Evolutionary conservation across 2,797 vertebrate genomes (phyloP), one percentile per base, ranked within the genome.

Genomic region (Heteromormyrus szaboi): DNA sequence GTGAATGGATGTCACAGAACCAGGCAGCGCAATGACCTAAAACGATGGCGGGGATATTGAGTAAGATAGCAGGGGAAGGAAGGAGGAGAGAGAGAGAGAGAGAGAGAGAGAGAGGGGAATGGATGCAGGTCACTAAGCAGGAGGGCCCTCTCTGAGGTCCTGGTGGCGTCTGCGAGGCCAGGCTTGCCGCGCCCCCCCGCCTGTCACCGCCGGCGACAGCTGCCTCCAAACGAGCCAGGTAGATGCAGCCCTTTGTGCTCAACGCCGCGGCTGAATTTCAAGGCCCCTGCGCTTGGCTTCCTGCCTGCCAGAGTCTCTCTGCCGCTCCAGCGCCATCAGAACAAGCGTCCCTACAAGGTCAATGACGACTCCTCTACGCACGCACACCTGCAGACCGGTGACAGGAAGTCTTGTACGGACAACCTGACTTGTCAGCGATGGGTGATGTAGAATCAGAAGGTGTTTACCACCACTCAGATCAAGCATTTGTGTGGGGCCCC

Each of bases 41-140:
- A 76, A 65, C 33, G 25, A 79, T 50, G 17, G 22, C 92, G 88
- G 91, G 56, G 89, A 90, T 76, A 91, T 85, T 68, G 83, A 85
- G n/a, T 87, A 53, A 85, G 86, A 88, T 85, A 90, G 86, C 87
- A 85, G 62, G 89, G 87, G 0, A 87, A 68, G 12, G 83, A 84
- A 86, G 53, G 89, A n/a, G 87, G 90, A 56, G 87, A 81, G 29
- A 87, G 89, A 86, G 59, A 9, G 83, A 83, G 86, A 50, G 89
- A 14, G 76, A 90, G 84, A 87, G 68, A n/a, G 86, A 88, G 88
- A 88, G 86, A 88, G 88, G 88, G 56, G 88, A 46, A n/a, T 51
- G 46, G 54, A 88, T 90, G 22, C 79, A 86, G 68, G 50, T 25
- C 44, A 85, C 44, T 48, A 48, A 85, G 48, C 44, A 25, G 48